Evolutionary conservation across 2,113 vertebrate genomes (phyloP), one percentile per base, ranked within the genome.

Genomic region (Dipodomys ordii): DNA sequence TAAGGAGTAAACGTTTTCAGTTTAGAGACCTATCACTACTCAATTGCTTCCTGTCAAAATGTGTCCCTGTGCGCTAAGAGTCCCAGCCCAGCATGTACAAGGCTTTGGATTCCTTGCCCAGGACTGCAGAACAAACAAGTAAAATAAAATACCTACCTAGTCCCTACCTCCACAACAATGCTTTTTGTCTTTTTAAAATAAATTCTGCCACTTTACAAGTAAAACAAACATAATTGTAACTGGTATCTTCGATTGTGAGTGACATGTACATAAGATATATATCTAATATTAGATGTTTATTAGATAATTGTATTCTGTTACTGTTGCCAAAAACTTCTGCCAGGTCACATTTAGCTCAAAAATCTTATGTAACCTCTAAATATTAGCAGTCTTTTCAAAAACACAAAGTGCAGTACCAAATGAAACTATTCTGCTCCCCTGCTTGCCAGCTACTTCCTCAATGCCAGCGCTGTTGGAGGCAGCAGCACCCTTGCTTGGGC

Each of bases 311-410:
- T 44, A 68, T 71, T 82, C 82, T 92, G 76, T 84, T 49, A 83
- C 62, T 53, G 62, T 22, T 90, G 30, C 32, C 87, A 87, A 79
- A 85, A 91, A 35, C 93, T 76, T 68, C 73, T 85, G 57, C 53
- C 39, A 72, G 28, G 30, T 72, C 64, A 78, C 39, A 87, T 81
- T 71, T 82, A 77, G 49, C 57, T 92, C 92, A 88, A 92, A 39
- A 91, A 44, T 9, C 3, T 87, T 96, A 28, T 19, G 82, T n/a
- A 78, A 68, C 9, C 78, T 95, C 30, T 86, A 67, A 85, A 79
- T 88, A 87, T 87, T 62, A 88, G 88, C 44, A 94, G 46, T 30
- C 60, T 95, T 93, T 69, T 27, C 80, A 83, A 83, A 97, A 90
- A 13, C 35, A 64, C n/a, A 73, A 96, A 91, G 62, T 18, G 65